phyloP scores from a whole-genome alignment of 2,113 vertebrate species.

The Numida meleagris region DNA sequence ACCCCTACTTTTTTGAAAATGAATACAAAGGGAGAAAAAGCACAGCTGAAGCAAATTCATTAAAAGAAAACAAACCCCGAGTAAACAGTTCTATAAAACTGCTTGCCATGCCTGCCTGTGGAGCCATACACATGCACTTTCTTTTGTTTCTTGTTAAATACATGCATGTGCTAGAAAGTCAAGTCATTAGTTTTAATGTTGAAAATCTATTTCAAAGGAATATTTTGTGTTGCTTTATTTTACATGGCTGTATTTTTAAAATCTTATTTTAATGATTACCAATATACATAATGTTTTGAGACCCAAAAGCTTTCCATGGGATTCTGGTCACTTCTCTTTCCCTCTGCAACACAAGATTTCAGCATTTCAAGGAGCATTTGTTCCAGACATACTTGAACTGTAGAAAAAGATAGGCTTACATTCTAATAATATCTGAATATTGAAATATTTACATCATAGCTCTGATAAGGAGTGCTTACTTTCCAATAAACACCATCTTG shows the following conservation, averaged over 20 bases:
- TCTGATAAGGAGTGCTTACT: background rate
- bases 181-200: background rate
- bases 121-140: background rate
- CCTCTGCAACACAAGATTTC: no score
- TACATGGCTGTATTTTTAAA: background rate
- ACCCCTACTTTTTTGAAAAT: background rate
- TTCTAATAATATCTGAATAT: background rate
- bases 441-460: background rate
- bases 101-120: background rate
- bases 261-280: background rate
- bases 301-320: background rate
- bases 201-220: constrained; percentile 18
- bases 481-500: background rate
- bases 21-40: constrained; percentile 7
- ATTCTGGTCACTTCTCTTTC: background rate
- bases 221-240: background rate
- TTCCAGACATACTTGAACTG: background rate
- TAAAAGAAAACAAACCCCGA: constrained; percentile 10
- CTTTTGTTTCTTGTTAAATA: background rate
- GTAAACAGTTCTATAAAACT: constrained; percentile 17
- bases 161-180: background rate
- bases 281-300: background rate
- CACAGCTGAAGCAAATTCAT: background rate
- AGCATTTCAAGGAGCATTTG: no score
- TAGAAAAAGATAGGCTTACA: background rate